These are phyloP conservation scores for Xestia sexstrigata DNA, from an alignment of 2,888 invertebrate genomes.

Conservation along the genomic window DNA sequence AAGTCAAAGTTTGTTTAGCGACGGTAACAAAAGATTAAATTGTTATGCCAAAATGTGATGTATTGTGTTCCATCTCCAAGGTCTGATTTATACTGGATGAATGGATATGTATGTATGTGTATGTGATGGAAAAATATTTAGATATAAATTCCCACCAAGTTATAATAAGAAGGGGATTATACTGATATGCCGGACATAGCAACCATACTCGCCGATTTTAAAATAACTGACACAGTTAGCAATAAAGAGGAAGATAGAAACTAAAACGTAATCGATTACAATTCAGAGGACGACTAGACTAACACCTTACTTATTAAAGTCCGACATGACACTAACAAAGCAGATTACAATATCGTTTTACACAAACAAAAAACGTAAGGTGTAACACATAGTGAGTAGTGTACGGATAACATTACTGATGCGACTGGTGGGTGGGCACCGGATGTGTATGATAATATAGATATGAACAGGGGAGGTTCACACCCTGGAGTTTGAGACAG, in stretches of 20 bases:
- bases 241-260: neutral
- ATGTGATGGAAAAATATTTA: no score
- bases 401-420: constrained; percentile 66
- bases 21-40: constrained; percentile 55
- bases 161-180: neutral
- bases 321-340: constrained; percentile 25
- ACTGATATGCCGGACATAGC: neutral
- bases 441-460: constrained; percentile 70
- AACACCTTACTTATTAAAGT: constrained; percentile 43
- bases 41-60: constrained; percentile 61
- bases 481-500: constrained; percentile 29
- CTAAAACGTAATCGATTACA: neutral
- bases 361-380: constrained; percentile 63
- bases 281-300: neutral
- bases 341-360: constrained; percentile 66
- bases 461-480: constrained; percentile 59
- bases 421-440: constrained; percentile 69
- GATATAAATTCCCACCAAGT: constrained; percentile 40
- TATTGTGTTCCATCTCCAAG: constrained; percentile 48
- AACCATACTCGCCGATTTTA: neutral
- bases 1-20: constrained; percentile 68
- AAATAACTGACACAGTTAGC: neutral
- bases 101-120: no score
- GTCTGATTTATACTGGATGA: constrained; percentile 26
- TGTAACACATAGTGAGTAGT: constrained; percentile 58